Base-by-base conservation (phyloP, 2,113 vertebrate genomes). In the Brienomyrus brachyistius region DNA sequence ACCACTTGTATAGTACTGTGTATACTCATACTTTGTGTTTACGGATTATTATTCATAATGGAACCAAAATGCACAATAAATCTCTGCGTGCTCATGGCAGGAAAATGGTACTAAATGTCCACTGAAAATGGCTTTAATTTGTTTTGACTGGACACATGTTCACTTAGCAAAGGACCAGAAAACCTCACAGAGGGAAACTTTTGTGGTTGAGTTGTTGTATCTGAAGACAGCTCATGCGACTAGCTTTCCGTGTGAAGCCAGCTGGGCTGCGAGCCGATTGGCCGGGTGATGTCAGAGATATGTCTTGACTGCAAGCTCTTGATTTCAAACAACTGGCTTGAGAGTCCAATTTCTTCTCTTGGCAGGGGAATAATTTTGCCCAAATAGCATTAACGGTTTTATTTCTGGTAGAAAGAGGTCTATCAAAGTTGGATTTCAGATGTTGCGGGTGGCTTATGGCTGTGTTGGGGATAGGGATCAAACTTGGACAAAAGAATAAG, bases 21-120 rank as follows among this genome's bases (percentile, higher is more conserved):
- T 80, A 80, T 43, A 43, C 84, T 90, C 70, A 54, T 51, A 66
- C 45, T 40, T 89, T 54, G 21, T 80, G 66, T 74, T 90, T 84
- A 89, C 56, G 51, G 48, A 83, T 62, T 23, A 31, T 52, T 52
- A 52, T 51, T 50, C 85, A 54, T 17, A 54, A 48, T 86, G 47
- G 15, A 52, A 86, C n/a, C 85, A 86, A 86, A 86, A 86, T 52
- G 4, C 85, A 17, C 6, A 27, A 35, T 86, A 86, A 86, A 54
- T 86, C 85, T 52, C 23, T 50, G 35, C 3, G 0, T 83, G 45
- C 82, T 19, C 50, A 27, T 35, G 50, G 19, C 50, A 86, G 27
- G 13, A 47, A 17, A 54, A 51, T 31, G 15, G 1, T 13, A 54
- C 27, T 52, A 86, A 86, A 35, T 35, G 85, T 31, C 48, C 50